Conservation (phyloP, 2,113 vertebrate species). For the Pagrus major region DNA sequence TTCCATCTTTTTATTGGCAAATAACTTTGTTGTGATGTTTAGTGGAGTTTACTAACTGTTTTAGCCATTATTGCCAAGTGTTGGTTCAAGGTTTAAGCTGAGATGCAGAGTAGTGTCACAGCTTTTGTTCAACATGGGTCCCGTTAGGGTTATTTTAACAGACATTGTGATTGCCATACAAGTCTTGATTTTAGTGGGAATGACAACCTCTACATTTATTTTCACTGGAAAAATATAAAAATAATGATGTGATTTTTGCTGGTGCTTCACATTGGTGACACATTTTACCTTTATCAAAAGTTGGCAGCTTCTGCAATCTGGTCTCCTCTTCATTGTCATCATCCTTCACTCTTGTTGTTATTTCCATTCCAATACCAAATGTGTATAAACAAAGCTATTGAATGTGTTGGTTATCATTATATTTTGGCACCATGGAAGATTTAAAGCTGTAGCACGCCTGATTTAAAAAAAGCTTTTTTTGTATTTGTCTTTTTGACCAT, state of each 20-base stretch:
- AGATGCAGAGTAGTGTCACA: neutral
- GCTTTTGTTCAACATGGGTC: neutral
- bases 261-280: too few relatives aligned
- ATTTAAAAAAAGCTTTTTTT: neutral
- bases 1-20: neutral
- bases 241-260: too few relatives aligned
- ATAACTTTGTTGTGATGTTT: neutral
- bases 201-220: too few relatives aligned
- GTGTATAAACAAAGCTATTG: neutral
- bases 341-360: neutral
- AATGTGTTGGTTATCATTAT: neutral
- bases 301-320: too few relatives aligned
- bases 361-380: neutral
- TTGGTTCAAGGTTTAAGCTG: neutral
- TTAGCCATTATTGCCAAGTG: neutral
- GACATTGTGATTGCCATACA: too few relatives aligned
- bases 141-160: too few relatives aligned
- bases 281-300: too few relatives aligned
- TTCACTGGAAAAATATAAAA: too few relatives aligned
- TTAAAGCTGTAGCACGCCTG: neutral
- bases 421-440: conserved; percentile 2
- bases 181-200: too few relatives aligned
- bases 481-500: neutral
- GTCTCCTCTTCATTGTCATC: neutral
- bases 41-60: neutral